Base-by-base conservation (phyloP, 2,113 vertebrate species). In the Odocoileus virginianus region DNA sequence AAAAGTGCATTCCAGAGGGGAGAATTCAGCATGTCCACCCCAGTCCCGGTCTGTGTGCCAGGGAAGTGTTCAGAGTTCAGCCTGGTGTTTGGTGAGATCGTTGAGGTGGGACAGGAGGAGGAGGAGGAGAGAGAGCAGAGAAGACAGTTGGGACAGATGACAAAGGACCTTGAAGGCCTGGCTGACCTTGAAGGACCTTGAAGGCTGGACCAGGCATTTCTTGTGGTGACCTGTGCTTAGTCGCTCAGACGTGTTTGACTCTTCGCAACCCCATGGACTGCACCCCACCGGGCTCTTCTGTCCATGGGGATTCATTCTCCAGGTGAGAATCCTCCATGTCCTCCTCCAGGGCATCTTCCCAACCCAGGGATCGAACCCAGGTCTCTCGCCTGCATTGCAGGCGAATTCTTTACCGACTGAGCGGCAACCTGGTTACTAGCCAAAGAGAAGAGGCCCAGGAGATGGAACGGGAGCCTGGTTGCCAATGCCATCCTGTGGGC, bases 401-500 rank as follows among this genome's bases (percentile, higher is more conserved):
- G n/a, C 10, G 36, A 21, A 21, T 25, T 74, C 67, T 74, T 6
- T 74, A 40, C 11, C 40, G 67, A 74, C 67, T 25, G 11, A 74
- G 67, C 5, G 6, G 54, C 28, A 28, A 43, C 21, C 30, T 33
- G 71, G 60, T 36, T 14, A 10, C 71, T 43, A 33, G 36, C 57
- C 81, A 10, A 13, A 52, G 54, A 54, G 67, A 82, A 54, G 85
- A 47, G 74, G 45, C 19, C 1, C 2, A 9, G 45, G 58, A 61
- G 21, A 5, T 13, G 33, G 36, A 61, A 33, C 2, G 0, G 28
- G 40, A 54, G 12, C 64, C 17, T 33, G 8, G 11, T 12, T 33
- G 52, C 92, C 21, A 4, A 0, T 21, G 0, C 12, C 55, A 13
- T 19, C 55, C 84, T 36, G 0, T 1, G 11, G 6, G 43, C 9